These are phyloP conservation scores for Venusia cambrica DNA, from an alignment of 2,888 invertebrate species.

Conservation along the genomic window DNA sequence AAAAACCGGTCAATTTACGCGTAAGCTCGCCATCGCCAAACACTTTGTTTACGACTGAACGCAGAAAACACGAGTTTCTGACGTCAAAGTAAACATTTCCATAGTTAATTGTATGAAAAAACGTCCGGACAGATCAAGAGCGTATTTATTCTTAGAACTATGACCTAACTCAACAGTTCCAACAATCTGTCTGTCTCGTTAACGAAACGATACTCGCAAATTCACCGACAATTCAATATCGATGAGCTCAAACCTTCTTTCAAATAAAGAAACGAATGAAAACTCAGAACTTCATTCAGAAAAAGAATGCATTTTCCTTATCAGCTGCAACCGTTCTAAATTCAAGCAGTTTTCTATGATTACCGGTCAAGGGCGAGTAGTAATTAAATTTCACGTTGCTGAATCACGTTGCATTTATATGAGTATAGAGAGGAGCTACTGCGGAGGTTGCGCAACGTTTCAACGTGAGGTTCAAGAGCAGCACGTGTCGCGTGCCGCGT, in stretches of 20 bases:
- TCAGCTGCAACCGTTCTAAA: too few relatives aligned
- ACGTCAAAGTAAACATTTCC: constrained; percentile 30
- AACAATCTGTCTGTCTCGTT: too few relatives aligned
- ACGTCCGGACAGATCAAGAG: constrained; percentile 17
- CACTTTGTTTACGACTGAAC: constrained; percentile 13
- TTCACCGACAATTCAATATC: too few relatives aligned
- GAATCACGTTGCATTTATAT: constrained; percentile 74
- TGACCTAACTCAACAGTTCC: constrained; percentile 20
- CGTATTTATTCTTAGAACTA: constrained; percentile 20
- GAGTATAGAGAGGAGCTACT: constrained; percentile 63
- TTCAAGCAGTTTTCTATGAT: too few relatives aligned
- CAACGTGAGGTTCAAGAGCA: constrained; percentile 75
- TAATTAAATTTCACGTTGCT: constrained; percentile 61
- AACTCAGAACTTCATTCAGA: too few relatives aligned
- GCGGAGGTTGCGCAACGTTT: constrained; percentile 65
- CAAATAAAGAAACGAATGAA: constrained; percentile 12
- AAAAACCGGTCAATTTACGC: constrained; percentile 12
- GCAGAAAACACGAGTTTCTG: constrained; percentile 16
- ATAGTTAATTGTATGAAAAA: constrained; percentile 23
- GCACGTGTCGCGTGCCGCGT: constrained; percentile 70
- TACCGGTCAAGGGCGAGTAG: constrained; percentile 45
- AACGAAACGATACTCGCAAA: too few relatives aligned
- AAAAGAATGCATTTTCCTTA: too few relatives aligned
- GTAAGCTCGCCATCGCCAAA: constrained; percentile 18
- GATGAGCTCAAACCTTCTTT: constrained; percentile 1